These are phyloP conservation scores for Laticauda colubrina DNA, from an alignment of 2,113 vertebrate genomes.

Conservation along the genomic window DNA sequence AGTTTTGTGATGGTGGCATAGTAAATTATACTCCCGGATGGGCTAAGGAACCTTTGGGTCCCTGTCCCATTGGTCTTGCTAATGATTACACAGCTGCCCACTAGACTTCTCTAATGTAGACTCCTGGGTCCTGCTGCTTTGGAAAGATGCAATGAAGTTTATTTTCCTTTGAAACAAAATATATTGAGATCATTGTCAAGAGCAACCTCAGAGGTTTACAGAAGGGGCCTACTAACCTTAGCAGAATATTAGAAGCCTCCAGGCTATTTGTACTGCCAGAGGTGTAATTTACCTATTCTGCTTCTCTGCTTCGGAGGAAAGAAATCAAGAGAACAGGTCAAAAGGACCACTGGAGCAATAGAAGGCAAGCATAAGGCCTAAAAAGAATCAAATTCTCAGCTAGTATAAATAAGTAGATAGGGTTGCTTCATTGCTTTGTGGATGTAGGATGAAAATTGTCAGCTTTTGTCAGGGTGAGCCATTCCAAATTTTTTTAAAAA, in stretches of 20 bases:
- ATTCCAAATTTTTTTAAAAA: background rate
- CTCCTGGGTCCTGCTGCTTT: slow-evolving; percentile 56
- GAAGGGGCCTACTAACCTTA: slow-evolving; percentile 64
- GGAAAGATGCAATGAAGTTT: slow-evolving; percentile 67
- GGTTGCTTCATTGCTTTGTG: slow-evolving; percentile 44
- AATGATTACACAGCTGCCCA: slow-evolving; percentile 73
- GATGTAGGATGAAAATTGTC: slow-evolving; percentile 24
- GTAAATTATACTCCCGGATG: slow-evolving; percentile 68
- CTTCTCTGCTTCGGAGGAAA: slow-evolving; percentile 52
- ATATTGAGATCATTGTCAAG: slow-evolving; percentile 69
- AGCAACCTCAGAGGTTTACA: slow-evolving; percentile 57
- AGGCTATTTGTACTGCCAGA: slow-evolving; percentile 66
- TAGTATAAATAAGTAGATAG: slow-evolving; percentile 61
- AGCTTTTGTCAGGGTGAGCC: background rate
- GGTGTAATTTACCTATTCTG: slow-evolving; percentile 64
- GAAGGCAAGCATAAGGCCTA: slow-evolving; percentile 52
- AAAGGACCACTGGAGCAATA: slow-evolving; percentile 55
- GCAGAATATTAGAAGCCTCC: slow-evolving; percentile 68
- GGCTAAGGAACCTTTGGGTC: slow-evolving; percentile 55
- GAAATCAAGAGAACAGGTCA: slow-evolving; percentile 63
- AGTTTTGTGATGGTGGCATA: slow-evolving; percentile 59
- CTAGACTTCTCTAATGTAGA: slow-evolving; percentile 58
- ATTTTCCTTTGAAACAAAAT: slow-evolving; percentile 72
- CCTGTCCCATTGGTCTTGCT: slow-evolving; percentile 57
- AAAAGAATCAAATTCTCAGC: slow-evolving; percentile 54